Base-by-base conservation (phyloP, 1,140 invertebrate species). In the Zaprionus tsacasi region DNA sequence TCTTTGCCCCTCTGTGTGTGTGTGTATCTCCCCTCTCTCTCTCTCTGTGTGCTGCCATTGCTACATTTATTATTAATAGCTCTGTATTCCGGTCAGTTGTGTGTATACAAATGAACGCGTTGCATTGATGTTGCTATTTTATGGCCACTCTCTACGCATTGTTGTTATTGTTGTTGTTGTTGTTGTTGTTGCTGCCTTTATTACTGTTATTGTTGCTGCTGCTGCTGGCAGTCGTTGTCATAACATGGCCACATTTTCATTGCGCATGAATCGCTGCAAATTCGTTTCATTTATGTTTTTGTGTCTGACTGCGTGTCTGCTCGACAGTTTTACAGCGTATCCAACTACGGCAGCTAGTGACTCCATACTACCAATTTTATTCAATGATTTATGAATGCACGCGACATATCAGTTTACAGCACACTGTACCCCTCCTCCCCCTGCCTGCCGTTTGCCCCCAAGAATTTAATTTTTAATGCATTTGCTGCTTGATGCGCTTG, bases 31-130 rank as follows among this genome's bases (percentile, higher is more conserved):
- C 27, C 6, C 27, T 30, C 27, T 67, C 27, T 70, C 21, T 58
- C 33, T 63, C 58, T 56, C 25, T 54, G 60, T 43, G 58, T 67
- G 40, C 40, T 56, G 56, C 55, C 60, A 75, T 55, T 75, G 76
- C 81, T 68, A 77, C 85, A 89, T 89, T 89, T 89, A 89, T 89
- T 89, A 89, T 89, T 89, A 89, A 89, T 89, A 89, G 85, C 85
- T 69, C 81, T 89, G 80, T 85, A 89, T 89, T 89, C 85, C 85
- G 83, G 83, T 57, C 83, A 66, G 78, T 72, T 71, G 65, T 66
- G 65, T 66, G 54, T 65, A 77, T 68, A 78, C 66, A 68, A 86
- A 76, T 81, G 82, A 85, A 86, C 72, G 83, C 83, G 68, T 58
- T 88, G 75, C 85, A 83, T 83, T 89, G 83, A 89, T 81, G 85